Base-by-base conservation (phyloP, 2,113 vertebrate genomes). In the Loxodonta africana region DNA sequence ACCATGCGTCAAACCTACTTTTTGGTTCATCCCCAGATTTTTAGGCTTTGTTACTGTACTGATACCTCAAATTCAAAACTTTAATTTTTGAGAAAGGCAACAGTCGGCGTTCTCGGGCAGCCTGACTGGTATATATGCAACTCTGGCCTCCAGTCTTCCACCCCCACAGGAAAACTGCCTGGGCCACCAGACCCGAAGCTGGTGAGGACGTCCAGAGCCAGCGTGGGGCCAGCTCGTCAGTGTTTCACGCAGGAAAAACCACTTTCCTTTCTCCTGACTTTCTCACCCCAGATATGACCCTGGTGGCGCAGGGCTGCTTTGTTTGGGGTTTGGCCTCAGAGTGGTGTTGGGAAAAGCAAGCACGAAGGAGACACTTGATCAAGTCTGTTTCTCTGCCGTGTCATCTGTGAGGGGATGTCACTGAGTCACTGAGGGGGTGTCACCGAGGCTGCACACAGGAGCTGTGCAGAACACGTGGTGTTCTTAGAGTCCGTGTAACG, bases 351-450 rank as follows among this genome's bases (percentile, higher is more conserved):
- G 46, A 92, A 65, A 30, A n/a, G 0, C 0, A 53, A 97, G 83
- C 91, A 71, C 96, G 97, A 97, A 94, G 96, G 95, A 97, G 95
- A 89, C 84, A 74, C 96, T 82, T 90, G 81, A 94, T 85, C 33
- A 3, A 63, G 18, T 41, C 21, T 26, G 76, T 81, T 98, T 14
- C 88, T 87, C 92, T 86, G 78, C 91, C 95, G 33, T 51, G 95
- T 95, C 88, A 53, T 74, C 96, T 87, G 17, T 88, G 85, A 95
- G 76, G 37, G 48, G 12, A 37, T 5, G 10, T 48, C 48, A 95
- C 37, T 37, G 37, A 37, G 37, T 37, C 37, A 37, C 37, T 37
- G 37, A 37, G 37, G 37, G 37, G 37, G 37, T 37, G 37, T 97
- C 30, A 51, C 94, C 0, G 3, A 17, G 41, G 74, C 85, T 15